These are phyloP conservation scores for Crotalus horridus DNA, from an alignment of 2,113 vertebrate genomes.

Conservation along the genomic window DNA sequence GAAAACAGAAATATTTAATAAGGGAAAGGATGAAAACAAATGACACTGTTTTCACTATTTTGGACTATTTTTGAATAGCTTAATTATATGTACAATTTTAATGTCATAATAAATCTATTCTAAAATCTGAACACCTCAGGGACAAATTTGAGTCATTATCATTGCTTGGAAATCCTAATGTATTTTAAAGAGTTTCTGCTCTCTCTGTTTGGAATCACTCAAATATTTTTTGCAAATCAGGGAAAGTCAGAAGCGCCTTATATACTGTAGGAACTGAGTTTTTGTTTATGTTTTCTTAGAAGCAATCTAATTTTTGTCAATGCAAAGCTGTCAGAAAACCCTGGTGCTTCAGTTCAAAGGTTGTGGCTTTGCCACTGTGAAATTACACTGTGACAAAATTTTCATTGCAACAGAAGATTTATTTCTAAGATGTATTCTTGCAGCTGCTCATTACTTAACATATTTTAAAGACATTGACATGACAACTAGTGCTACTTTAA, in stretches of 20 bases:
- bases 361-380: not conserved
- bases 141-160: constrained; percentile 37
- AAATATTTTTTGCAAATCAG: not conserved
- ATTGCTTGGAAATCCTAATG: constrained; percentile 18
- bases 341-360: constrained; percentile 1
- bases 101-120: constrained; percentile 31
- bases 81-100: constrained; percentile 33
- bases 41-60: constrained; percentile 5
- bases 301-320: not conserved
- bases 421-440: not conserved
- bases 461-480: constrained; percentile 1
- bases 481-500: not conserved
- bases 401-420: constrained; percentile 4
- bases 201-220: not conserved
- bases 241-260: not conserved
- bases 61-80: constrained; percentile 18
- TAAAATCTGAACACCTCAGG: constrained; percentile 12
- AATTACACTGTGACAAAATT: constrained; percentile 21
- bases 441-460: constrained; percentile 9
- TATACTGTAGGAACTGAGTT: not conserved
- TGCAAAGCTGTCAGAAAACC: constrained; percentile 11
- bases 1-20: not conserved
- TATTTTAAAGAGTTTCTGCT: not conserved
- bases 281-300: constrained; percentile 15
- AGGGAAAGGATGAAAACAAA: not conserved